Evolutionary conservation across 2,113 vertebrate species (phyloP), one percentile per base, ranked within the genome.

Genomic region (Oncorhynchus clarkii): DNA sequence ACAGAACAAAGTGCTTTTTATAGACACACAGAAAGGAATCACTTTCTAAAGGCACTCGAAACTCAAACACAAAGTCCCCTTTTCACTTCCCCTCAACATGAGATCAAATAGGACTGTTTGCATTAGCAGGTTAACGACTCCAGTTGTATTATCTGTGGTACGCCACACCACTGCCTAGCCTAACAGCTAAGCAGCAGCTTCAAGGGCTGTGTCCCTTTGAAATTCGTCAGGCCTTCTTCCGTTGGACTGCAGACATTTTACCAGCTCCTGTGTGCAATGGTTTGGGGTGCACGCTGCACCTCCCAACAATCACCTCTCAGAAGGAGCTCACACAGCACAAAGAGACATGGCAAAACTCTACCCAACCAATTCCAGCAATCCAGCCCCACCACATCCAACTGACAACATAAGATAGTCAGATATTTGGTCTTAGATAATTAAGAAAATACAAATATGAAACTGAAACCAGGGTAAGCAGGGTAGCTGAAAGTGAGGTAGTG

Each of bases 11-110:
- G 39, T 45, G 39, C 81, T 85, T 79, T 87, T 85, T 86, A 85
- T 83, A 88, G 76, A 72, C 77, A 80, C 51, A 77, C 1, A 74
- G 74, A 85, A 64, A 78, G 72, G 78, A 81, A 84, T 87, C 39
- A 45, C 81, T 91, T 92, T 91, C 86, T 78, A 67, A 79, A 87
- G 74, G 77, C 78, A 80, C 59, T 80, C 75, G 22, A 29, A 75
- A 70, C 74, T 71, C 27, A 59, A 72, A 57, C 71, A 86, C 76
- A 71, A 90, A 82, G 87, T 91, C 87, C 87, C 82, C 72, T 90
- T 90, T 78, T 82, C 86, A 86, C 80, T 93, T 92, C 75, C 76
- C 18, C 84, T 72, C n/a, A 75, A 73, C 18, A 85, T 72, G 20
- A 75, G 70, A 74, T 78, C 73, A 78, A 78, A 16, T 51, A 16